phyloP scores from a whole-genome alignment of 2,113 vertebrate genomes.

The Mesocricetus auratus region DNA sequence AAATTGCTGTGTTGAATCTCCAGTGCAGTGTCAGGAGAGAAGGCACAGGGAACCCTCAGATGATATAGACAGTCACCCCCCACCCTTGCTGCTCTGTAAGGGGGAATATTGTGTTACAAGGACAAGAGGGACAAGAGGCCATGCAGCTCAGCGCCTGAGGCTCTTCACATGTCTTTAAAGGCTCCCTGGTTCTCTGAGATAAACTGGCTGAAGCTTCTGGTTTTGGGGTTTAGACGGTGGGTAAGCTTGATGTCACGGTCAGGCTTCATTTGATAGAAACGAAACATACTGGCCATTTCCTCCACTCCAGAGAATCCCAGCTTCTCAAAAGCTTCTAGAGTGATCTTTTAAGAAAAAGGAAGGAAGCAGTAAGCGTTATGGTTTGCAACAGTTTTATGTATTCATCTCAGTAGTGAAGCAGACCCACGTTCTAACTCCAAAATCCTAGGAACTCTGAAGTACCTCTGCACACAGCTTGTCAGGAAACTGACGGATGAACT shows the following conservation, averaged over 20 bases:
- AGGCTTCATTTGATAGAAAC: conserved; percentile 61
- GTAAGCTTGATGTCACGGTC: conserved; percentile 51
- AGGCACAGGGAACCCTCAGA: not conserved
- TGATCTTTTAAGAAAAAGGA: conserved; percentile 69
- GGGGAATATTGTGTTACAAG: not conserved
- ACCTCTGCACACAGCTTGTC: not conserved
- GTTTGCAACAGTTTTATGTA: not conserved
- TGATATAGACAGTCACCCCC: no score
- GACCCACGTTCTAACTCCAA: not conserved
- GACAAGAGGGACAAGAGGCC: not conserved
- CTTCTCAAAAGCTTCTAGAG: conserved; percentile 59
- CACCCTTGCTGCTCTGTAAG: not conserved
- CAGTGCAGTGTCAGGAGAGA: not conserved
- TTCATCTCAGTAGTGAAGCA: not conserved
- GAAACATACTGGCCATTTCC: conserved; percentile 68
- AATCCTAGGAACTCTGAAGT: not conserved
- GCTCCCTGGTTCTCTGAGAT: conserved; percentile 49
- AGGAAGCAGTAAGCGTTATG: not conserved
- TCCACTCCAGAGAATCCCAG: conserved; percentile 21
- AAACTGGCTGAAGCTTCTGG: conserved; percentile 73
- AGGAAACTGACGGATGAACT: conserved; percentile 33
- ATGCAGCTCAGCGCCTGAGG: not conserved
- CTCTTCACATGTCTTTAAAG: not conserved
- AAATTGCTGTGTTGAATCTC: not conserved
- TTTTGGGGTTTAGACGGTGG: conserved; percentile 55